Base-by-base conservation (phyloP, 2,888 invertebrate species). In the Coleophora flavipennella region DNA sequence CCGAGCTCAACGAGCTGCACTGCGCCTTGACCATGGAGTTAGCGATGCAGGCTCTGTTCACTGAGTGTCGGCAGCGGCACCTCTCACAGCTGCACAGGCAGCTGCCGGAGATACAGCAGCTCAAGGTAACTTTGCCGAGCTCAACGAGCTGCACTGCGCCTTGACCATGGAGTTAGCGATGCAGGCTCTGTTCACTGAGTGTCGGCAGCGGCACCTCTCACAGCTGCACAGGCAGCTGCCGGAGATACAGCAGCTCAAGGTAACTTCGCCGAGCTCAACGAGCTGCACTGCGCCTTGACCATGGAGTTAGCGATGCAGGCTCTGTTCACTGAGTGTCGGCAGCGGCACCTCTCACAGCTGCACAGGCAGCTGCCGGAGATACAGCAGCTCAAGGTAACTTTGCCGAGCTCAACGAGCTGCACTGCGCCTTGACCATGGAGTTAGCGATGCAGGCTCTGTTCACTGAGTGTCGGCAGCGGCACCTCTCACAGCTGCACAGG, bases 121-220 rank as follows among this genome's bases (percentile, higher is more conserved):
- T 97, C 28, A 97, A 97, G 88, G 93, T 92, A 33, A 26, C 11
- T 2, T n/a, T 8, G 8, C 25, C 4, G 20, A 6, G 6, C 20
- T 4, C n/a, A 97, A 97, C 85, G 98, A 97, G 81, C 92, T 96
- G 31, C 94, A 93, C 69, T 98, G 97, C 76, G 96, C 99, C 7
- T 88, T 96, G 50, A 97, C 97, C 2, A 94, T 99, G 90, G 92
- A 95, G 50, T 86, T 95, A 40, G 96, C 97, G 66, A 89, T 99
- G 66, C 95, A 94, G 58, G 91, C 92, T 70, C 89, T 96, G 49
- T 99, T 94, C 84, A 86, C 89, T 45, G 94, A 94, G 49, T 79
- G 95, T 45, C 87, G 78, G 57, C 59, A 62, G 45, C 50, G 55
- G 10, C 71, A 61, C n/a, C n/a, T n/a, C 47, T 78, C 73, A 45